A percentile compares a stretch with the other conserved stretches of the same genome.
Conservation (phyloP, 2,113 vertebrate genomes). For the Madoqua kirkii region DNA sequence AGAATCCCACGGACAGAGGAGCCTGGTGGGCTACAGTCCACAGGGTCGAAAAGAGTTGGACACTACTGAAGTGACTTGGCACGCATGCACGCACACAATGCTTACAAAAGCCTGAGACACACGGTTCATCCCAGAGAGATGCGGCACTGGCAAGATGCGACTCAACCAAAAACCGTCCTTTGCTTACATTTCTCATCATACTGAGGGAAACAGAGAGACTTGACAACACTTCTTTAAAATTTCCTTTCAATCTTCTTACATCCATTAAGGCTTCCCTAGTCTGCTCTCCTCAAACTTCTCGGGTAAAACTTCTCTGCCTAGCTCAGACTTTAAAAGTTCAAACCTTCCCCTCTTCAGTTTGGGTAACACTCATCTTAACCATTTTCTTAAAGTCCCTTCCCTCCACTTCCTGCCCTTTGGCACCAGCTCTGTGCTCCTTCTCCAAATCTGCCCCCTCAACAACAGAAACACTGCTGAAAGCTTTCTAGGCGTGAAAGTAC, state of each 20-base stretch:
- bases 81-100: background rate
- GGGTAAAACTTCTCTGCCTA: background rate
- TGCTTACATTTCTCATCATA: background rate
- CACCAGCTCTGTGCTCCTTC: background rate
- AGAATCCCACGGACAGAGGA: background rate
- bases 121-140: background rate
- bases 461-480: background rate
- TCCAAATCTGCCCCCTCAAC: background rate
- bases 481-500: background rate
- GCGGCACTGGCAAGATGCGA: accelerated
- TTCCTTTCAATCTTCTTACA: background rate
- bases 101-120: background rate
- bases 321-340: background rate
- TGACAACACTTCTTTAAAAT: background rate
- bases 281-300: background rate
- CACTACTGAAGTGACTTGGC: background rate
- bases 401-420: background rate
- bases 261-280: background rate
- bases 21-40: background rate
- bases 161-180: background rate
- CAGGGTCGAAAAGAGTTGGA: background rate
- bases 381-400: background rate
- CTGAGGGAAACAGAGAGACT: background rate
- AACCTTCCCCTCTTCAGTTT: background rate
- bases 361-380: background rate